phyloP scores from a whole-genome alignment of 2,888 invertebrate genomes.

The Plutella xylostella region DNA sequence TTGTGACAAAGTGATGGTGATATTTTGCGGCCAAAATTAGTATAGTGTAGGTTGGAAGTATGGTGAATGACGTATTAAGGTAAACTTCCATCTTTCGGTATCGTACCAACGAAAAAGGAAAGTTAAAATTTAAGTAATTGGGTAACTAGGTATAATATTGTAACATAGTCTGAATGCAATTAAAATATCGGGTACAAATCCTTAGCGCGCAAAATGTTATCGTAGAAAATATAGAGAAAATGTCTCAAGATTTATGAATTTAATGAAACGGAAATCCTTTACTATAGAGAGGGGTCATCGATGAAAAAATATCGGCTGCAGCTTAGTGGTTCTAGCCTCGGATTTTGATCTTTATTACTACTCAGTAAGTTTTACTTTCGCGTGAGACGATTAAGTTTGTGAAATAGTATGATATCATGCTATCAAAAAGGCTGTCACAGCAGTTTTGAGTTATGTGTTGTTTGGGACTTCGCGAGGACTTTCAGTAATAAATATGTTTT shows the following conservation, averaged over 20 bases:
- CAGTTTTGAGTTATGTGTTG: slow-evolving; percentile 7
- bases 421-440: slow-evolving; percentile 7
- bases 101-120: too few species aligned
- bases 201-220: slow-evolving; percentile 1
- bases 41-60: too few species aligned
- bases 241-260: slow-evolving; percentile 8
- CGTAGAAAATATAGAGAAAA: neutral
- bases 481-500: slow-evolving; percentile 5
- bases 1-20: too few species aligned
- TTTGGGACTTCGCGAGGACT: neutral
- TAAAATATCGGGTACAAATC: neutral
- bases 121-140: too few species aligned
- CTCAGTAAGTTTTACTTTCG: neutral
- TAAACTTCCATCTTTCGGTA: too few species aligned
- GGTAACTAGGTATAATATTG: too few species aligned
- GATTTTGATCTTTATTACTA: too few species aligned
- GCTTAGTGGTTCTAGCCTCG: too few species aligned
- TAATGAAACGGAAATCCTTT: slow-evolving; percentile 11
- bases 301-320: slow-evolving; percentile 5
- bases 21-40: too few species aligned
- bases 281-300: slow-evolving; percentile 7
- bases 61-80: too few species aligned
- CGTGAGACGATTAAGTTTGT: neutral
- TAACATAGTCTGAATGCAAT: neutral
- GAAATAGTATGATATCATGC: neutral